Conservation (phyloP, 1,140 invertebrate species). For the Anastrepha obliqua region DNA sequence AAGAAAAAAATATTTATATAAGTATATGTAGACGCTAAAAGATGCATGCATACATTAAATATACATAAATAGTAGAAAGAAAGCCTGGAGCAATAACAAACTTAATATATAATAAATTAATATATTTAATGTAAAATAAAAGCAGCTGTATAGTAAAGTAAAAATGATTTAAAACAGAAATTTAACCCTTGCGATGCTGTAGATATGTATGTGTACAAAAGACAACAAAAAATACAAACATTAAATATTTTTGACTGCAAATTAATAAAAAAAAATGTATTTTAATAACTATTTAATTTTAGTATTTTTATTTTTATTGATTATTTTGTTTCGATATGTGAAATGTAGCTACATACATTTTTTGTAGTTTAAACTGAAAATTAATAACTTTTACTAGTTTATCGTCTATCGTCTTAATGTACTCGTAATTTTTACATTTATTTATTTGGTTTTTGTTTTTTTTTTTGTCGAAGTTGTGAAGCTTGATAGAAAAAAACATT, state of each 20-base stretch:
- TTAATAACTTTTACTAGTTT: no score
- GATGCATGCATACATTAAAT: background rate
- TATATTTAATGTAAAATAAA: constrained; percentile 28
- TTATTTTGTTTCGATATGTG: no score
- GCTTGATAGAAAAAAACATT: no score
- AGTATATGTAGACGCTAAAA: constrained; percentile 5
- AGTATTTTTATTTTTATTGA: no score
- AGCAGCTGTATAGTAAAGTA: constrained; percentile 6
- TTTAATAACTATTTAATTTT: no score
- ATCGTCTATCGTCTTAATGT: no score
- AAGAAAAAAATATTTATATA: background rate
- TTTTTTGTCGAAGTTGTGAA: no score
- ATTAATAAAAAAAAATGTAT: background rate
- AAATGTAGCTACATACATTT: no score
- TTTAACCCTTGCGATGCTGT: background rate
- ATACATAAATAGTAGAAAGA: background rate
- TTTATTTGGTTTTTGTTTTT: no score
- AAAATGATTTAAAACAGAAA: background rate
- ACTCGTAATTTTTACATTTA: no score
- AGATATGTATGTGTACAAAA: constrained; percentile 30
- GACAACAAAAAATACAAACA: background rate
- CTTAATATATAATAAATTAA: background rate
- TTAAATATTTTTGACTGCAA: background rate
- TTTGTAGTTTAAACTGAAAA: no score
- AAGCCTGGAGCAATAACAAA: background rate